Base-by-base conservation (phyloP, 2,888 invertebrate species). In the Melieria crassipennis region DNA sequence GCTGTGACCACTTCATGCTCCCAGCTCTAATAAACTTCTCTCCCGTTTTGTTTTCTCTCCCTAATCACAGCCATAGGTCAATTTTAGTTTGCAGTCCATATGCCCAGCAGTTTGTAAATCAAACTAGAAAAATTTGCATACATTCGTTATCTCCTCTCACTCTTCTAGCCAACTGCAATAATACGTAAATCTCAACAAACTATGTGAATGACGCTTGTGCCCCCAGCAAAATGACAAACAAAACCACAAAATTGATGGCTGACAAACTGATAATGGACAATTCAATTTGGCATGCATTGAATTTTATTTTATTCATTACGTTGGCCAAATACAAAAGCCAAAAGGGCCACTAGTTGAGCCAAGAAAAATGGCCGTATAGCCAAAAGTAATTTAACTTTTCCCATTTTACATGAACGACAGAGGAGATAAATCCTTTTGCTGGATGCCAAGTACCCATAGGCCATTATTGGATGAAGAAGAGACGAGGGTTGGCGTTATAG, bases 371-470 rank as follows among this genome's bases (percentile, higher is more conserved):
- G 30, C 30, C 30, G 2, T 30, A 30, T 3, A 65, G 7, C 65
- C 30, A 46, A 65, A 71, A 60, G 65, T 66, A 71, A 71, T 71
- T 71, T 71, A 71, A 71, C 70, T 66, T 71, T 71, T 57, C 57
- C 30, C 57, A 57, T 57, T 57, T 57, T 57, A 57, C 57, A 57
- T 52, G 52, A 52, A 52, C 30, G 30, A 30, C 30, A 1, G 2
- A 30, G 30, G 30, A 30, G 30, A 30, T 30, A 30, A 30, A 30
- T 30, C 30, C 30, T 30, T 30, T 30, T 30, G 30, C 30, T 30
- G 30, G 30, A 30, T 30, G 30, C 30, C 30, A 30, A 30, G 30
- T 30, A 30, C 30, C 30, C 30, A 30, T 30, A 30, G 30, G 3
- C 30, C 30, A 30, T 30, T 30, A 30, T 30, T 30, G 3, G 2